Base-by-base conservation (phyloP, 2,888 invertebrate species). In the Octonoba sinensis region DNA sequence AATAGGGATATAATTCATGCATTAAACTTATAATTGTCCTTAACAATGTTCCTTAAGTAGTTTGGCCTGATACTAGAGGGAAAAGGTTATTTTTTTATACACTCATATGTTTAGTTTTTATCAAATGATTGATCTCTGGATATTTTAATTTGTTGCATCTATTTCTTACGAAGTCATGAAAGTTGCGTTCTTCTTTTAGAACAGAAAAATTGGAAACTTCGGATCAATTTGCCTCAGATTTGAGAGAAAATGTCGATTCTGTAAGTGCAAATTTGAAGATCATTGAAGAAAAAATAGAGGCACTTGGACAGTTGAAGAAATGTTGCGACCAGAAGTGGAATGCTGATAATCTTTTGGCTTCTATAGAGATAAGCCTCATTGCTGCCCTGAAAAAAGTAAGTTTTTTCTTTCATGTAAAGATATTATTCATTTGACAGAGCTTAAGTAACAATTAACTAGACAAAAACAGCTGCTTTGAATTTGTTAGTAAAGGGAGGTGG, bases 381-480 rank as follows among this genome's bases (percentile, higher is more conserved):
- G 18, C 56, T 69, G 79, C 73, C 8, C 57, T 81, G 27, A 73
- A 59, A 57, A 74, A 69, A 67, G 79, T 74, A 69, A 73, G 69
- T 71, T 57, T 6, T 24, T 59, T 22, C 16, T 66, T 66, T 51
- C 0, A 49, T n/a, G 16, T 24, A 18, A 4, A 22, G 18, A 51
- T 36, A 0, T 18, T 51, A 6, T 54, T 15, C 12, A 8, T 54
- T 18, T n/a, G 16, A 54, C 54, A 54, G 20, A 54, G 54, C 15
- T 16, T 18, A 54, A 54, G 8, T 11, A 11, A 54, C 16, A n/a
- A 15, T n/a, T 36, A 27, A 6, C 27, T 3, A 36, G 36, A 36
- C 36, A 36, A 2, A 54, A 54, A 15, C n/a, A n/a, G n/a, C n/a
- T n/a, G n/a, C n/a, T n/a, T n/a, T n/a, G n/a, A n/a, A n/a, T n/a